Evolutionary conservation across 2,113 vertebrate genomes (phyloP).

Genomic region (Garra rufa): DNA sequence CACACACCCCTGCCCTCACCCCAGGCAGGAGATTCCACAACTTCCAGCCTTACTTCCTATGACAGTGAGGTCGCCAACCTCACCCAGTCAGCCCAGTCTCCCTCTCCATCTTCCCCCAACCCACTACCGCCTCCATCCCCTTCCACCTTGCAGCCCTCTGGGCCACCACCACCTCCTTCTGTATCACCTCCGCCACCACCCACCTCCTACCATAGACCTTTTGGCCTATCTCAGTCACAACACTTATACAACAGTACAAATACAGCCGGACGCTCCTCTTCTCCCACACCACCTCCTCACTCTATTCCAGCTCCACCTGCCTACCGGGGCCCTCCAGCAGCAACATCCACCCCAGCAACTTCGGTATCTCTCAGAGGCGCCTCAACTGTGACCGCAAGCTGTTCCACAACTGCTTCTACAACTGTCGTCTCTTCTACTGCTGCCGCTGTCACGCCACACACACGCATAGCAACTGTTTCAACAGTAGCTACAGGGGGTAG

Average conservation of each 20-base stretch:
- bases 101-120: constrained; percentile 73
- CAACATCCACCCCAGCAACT: constrained; percentile 61
- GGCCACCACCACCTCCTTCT: constrained; percentile 65
- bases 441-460: constrained; percentile 67
- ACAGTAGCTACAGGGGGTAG: constrained; percentile 60
- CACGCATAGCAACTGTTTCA: constrained; percentile 60
- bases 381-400: constrained; percentile 59
- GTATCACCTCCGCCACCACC: constrained; percentile 77
- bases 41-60: constrained; percentile 90
- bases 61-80: constrained; percentile 92
- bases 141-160: constrained; percentile 63
- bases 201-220: constrained; percentile 77
- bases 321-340: constrained; percentile 65
- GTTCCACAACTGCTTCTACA: constrained; percentile 48
- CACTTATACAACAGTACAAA: constrained; percentile 77
- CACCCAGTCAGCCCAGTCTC: constrained; percentile 81
- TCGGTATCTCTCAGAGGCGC: constrained; percentile 63
- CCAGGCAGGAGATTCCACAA: constrained; percentile 85
- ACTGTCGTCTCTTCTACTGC: constrained; percentile 62
- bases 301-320: constrained; percentile 68
- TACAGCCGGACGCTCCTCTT: constrained; percentile 66
- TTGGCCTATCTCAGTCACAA: constrained; percentile 75
- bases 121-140: constrained; percentile 68
- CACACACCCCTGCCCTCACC: constrained; percentile 77
- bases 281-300: constrained; percentile 72